A percentile compares a stretch with the other conserved stretches of the same genome.
Conservation (phyloP, 2,113 vertebrate species). For the Thamnaconus septentrionalis region DNA sequence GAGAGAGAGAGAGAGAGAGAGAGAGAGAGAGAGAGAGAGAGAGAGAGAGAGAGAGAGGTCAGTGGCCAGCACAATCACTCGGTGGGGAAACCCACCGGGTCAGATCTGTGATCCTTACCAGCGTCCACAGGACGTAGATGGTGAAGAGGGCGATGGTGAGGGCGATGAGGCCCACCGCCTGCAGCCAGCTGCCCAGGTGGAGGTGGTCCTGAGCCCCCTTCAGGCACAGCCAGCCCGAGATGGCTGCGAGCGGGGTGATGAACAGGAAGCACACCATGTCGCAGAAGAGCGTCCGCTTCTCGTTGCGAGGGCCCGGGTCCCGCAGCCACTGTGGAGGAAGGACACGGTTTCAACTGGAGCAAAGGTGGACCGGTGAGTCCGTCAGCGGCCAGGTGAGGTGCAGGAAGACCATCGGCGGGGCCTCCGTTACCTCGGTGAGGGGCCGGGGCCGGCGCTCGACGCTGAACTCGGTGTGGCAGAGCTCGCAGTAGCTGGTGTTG, state of each 20-base stretch:
- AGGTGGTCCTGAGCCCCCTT: constrained; percentile 92
- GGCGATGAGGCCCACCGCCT: constrained; percentile 92
- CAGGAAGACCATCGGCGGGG: constrained; percentile 39
- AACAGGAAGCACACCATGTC: constrained; percentile 97
- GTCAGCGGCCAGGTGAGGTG: not conserved
- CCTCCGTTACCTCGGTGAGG: constrained; percentile 87
- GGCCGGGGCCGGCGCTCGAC: constrained; percentile 89
- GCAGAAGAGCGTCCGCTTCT: constrained; percentile 93
- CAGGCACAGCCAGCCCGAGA: constrained; percentile 95
- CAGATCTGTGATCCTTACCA: constrained; percentile 76
- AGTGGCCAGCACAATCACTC: too few relatives aligned
- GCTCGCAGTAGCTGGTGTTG: constrained; percentile 97
- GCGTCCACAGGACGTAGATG: constrained; percentile 95
- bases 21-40: too few relatives aligned
- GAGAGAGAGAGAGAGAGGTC: too few relatives aligned
- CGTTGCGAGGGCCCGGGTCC: constrained; percentile 88
- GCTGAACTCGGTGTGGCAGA: constrained; percentile 94
- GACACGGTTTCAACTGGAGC: not conserved
- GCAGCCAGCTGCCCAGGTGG: constrained; percentile 91
- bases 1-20: too few relatives aligned
- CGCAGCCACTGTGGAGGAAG: constrained; percentile 84
- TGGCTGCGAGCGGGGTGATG: constrained; percentile 90
- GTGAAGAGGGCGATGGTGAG: constrained; percentile 97
- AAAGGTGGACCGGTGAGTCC: not conserved
- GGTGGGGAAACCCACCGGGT: not conserved